phyloP scores from a whole-genome alignment of 2,113 vertebrate species.

The Elephas maximus region DNA sequence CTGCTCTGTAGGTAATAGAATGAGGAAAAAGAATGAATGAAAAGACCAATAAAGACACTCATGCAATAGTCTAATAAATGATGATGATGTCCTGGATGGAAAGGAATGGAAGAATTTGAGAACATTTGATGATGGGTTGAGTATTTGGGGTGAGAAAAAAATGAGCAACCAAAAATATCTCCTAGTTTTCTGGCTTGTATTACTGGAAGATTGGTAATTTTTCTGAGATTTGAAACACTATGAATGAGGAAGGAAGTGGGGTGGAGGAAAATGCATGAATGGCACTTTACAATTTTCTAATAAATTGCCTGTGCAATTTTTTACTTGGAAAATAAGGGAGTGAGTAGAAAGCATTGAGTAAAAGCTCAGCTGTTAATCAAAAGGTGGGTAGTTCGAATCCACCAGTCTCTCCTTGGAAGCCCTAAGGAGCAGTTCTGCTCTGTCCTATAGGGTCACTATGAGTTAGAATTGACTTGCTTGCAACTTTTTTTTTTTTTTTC shows the following conservation, averaged over 20 bases:
- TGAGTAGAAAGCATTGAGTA: background rate
- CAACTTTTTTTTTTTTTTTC: background rate
- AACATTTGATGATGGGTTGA: background rate
- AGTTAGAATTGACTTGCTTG: too few species aligned
- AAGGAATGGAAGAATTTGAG: background rate
- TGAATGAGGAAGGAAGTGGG: background rate
- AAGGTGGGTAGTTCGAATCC: too few species aligned
- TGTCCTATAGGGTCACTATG: too few species aligned
- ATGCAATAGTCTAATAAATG: background rate
- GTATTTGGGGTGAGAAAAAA: background rate
- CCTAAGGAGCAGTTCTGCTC: too few species aligned
- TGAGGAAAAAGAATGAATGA: background rate
- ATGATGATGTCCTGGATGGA: background rate
- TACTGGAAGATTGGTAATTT: background rate
- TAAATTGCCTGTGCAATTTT: background rate
- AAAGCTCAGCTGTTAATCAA: background rate
- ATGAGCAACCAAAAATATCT: background rate
- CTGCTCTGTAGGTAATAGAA: background rate
- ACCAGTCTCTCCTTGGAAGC: too few species aligned
- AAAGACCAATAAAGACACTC: background rate
- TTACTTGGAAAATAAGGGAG: background rate
- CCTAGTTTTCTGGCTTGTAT: background rate
- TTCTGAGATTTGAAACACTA: background rate
- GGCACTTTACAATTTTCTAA: constrained; percentile 12
- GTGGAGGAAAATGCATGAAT: background rate